Evolutionary conservation across 2,113 vertebrate species (phyloP).

Genomic region (Heptranchias perlo): DNA sequence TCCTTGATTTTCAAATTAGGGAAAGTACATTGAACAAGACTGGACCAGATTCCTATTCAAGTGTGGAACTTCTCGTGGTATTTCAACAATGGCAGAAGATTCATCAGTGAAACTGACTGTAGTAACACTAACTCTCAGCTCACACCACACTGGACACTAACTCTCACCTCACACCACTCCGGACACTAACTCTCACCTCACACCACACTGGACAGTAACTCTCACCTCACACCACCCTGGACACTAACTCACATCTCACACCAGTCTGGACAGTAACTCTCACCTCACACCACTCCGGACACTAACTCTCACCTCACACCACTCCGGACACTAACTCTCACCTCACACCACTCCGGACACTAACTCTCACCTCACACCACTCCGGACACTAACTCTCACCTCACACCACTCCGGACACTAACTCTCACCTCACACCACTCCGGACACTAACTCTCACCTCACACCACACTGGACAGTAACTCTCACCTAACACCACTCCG

Average conservation of each 20-base stretch:
- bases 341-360: constrained; percentile 63
- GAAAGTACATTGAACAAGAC: background rate
- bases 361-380: constrained; percentile 60
- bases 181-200: constrained; percentile 53
- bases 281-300: constrained; percentile 67
- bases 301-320: constrained; percentile 56
- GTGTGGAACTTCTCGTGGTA: background rate
- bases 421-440: constrained; percentile 63
- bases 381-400: constrained; percentile 48
- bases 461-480: constrained; percentile 53
- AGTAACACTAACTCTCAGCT: too few relatives aligned
- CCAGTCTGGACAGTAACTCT: background rate
- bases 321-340: constrained; percentile 49
- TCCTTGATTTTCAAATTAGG: background rate
- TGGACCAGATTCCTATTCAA: background rate
- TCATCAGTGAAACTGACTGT: background rate
- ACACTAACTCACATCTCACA: constrained; percentile 52
- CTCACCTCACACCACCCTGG: constrained; percentile 66
- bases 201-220: constrained; percentile 50
- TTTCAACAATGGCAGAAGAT: background rate
- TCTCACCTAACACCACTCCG: constrained; percentile 66
- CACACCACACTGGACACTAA: background rate
- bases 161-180: constrained; percentile 64
- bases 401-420: constrained; percentile 58
- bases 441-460: constrained; percentile 51